Conservation (phyloP, 2,797 vertebrate species). For the Catharus ustulatus region DNA sequence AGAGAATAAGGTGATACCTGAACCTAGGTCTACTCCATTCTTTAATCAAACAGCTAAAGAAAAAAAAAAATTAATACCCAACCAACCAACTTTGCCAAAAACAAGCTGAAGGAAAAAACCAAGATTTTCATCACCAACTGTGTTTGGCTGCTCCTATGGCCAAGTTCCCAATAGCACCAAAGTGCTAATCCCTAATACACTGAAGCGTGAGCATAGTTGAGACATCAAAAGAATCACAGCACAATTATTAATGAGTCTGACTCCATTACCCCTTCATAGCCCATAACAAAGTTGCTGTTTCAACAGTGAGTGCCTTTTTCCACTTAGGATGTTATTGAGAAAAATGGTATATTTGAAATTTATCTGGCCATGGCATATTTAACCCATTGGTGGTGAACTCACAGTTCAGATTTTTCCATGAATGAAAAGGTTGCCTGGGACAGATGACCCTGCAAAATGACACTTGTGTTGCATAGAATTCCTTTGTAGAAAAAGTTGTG, state of each 20-base stretch:
- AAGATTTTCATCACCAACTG: background rate
- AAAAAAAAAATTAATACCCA: background rate
- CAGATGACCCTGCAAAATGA: background rate
- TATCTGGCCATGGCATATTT: background rate
- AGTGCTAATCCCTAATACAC: background rate
- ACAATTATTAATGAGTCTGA: background rate
- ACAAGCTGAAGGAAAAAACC: background rate
- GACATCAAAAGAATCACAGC: background rate
- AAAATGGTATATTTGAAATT: constrained; percentile 12
- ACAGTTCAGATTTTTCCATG: background rate
- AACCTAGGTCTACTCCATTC: background rate
- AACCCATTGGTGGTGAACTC: background rate
- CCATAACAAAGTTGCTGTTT: background rate
- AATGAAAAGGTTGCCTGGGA: background rate
- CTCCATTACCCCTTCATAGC: background rate
- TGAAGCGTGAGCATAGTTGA: background rate
- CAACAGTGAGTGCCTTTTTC: constrained; percentile 49
- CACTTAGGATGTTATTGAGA: constrained; percentile 2
- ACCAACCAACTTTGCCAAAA: background rate
- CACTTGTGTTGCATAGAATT: background rate
- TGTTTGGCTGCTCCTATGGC: background rate
- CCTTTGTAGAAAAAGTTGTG: background rate
- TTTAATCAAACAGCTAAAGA: background rate
- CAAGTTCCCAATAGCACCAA: background rate
- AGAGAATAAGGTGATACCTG: background rate